Base-by-base conservation (phyloP, 2,797 vertebrate species). In the Coccyzus lansbergi region DNA sequence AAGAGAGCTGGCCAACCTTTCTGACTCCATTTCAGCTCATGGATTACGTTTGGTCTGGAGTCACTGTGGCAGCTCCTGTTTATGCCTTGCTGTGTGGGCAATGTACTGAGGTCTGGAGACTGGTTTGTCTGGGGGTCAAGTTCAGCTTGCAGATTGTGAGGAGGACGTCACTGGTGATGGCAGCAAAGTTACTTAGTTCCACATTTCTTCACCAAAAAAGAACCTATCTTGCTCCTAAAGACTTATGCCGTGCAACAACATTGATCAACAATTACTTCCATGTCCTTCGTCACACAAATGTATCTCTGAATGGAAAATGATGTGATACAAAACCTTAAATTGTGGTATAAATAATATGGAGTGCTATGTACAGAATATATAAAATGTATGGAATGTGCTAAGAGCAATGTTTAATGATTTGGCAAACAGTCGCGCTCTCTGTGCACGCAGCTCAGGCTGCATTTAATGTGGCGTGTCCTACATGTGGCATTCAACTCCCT, bases 401-500 rank as follows among this genome's bases (percentile, higher is more conserved):
- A 63, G 76, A 83, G 31, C 51, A 46, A 10, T 26, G 48, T 78
- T 90, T 89, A 83, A 48, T 72, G 76, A 52, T 89, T 85, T 92
- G 56, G 28, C 82, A 75, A 76, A 22, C 79, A 52, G 0, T 67
- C 49, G 83, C 25, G 8, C 34, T 75, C 64, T 74, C 38, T 0
- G 2, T 52, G 70, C 55, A 7, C 34, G 63, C 56, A 84, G 53
- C 84, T 83, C 0, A 0, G 72, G 7, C 55, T 81, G 48, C 74
- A 76, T 94, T 91, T 91, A 67, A 62, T 86, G 51, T 80, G 71
- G n/a, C 31, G 6, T 68, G 65, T 94, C 85, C 76, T 88, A 15
- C 51, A 14, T 91, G 84, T 71, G 85, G 58, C 70, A 72, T 88
- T 95, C 65, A 79, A 67, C 24, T 95, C 82, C 55, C 76, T 83